Conservation (phyloP, 2,888 invertebrate genomes). For the Hyposoter dolosus region DNA sequence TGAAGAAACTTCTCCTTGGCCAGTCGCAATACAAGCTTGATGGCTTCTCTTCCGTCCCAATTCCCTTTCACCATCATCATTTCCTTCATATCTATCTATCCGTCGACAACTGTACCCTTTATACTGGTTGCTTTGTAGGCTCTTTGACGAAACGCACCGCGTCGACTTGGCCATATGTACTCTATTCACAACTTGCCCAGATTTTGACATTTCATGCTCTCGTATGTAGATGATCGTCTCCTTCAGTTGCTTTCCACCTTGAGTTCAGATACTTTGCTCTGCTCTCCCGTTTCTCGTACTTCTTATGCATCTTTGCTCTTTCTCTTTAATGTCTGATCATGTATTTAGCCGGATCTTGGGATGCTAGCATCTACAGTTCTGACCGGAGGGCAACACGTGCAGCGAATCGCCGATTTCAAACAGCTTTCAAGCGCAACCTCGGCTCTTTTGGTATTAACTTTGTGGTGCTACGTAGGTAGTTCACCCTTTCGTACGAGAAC, state of each 20-base stretch:
- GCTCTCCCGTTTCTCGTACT: background rate
- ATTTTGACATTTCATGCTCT: slow-evolving; percentile 20
- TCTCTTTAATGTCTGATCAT: background rate
- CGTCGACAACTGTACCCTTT: slow-evolving; percentile 12
- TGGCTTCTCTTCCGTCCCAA: slow-evolving; percentile 30
- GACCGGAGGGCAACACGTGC: slow-evolving; percentile 74
- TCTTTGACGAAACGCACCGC: slow-evolving; percentile 11
- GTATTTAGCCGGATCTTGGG: slow-evolving; percentile 34
- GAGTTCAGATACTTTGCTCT: background rate
- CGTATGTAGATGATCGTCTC: slow-evolving; percentile 16
- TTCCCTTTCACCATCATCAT: slow-evolving; percentile 31
- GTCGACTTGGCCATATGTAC: background rate
- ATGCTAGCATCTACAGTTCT: slow-evolving; percentile 52
- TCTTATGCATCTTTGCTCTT: background rate
- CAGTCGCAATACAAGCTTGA: slow-evolving; percentile 24
- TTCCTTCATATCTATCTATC: slow-evolving; percentile 25
- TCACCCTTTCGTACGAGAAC: slow-evolving; percentile 5
- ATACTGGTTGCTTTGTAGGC: slow-evolving; percentile 34
- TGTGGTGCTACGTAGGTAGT: background rate
- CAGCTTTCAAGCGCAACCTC: slow-evolving; percentile 73
- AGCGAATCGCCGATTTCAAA: slow-evolving; percentile 73
- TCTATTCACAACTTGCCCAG: slow-evolving; percentile 31
- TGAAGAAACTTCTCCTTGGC: slow-evolving; percentile 57
- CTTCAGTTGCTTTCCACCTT: background rate
- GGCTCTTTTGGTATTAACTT: slow-evolving; percentile 53